Evolutionary conservation across 2,113 vertebrate genomes (phyloP), one percentile per base, ranked within the genome.

Genomic region (Channa argus): DNA sequence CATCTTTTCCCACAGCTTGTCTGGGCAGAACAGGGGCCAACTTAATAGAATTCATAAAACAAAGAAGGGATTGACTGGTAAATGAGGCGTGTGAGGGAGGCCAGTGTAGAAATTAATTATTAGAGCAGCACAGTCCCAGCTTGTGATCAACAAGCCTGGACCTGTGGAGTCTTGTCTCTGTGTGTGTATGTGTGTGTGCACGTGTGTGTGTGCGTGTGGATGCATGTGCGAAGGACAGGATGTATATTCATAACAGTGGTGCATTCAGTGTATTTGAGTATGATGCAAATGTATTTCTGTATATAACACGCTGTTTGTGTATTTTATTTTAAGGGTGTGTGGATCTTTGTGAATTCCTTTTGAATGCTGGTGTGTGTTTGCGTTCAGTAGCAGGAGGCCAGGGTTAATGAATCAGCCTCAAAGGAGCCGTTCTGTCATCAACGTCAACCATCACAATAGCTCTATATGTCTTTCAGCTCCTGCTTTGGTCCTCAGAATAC

Each of bases 11-110:
- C 64, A 63, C 12, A 7, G 63, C 59, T 75, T 12, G 3, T 63
- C 61, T 49, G 10, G 61, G 67, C 63, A 60, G 77, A 82, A 58
- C 64, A 38, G 43, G 34, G 58, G 80, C n/a, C 39, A 12, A 52
- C 66, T 61, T 91, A 86, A 88, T 88, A 85, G 69, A 92, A 88
- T 90, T 91, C 85, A 88, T 86, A 84, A 89, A 86, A 88, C 87
- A 89, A 89, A 79, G 82, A 67, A 71, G 68, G 76, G 76, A 88
- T 85, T 91, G 86, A 91, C 89, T 83, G 82, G 77, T 90, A 90
- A 93, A 92, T 89, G 89, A 91, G 80, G 81, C 87, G 47, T 87
- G 65, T 60, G 63, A 80, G 61, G 61, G 80, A 53, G 77, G 72
- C 41, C 71, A 67, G 69, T 64, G 13, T 74, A 52, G 76, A 88